These are phyloP conservation scores for Albula goreensis DNA, from an alignment of 2,113 vertebrate species.

Conservation along the genomic window DNA sequence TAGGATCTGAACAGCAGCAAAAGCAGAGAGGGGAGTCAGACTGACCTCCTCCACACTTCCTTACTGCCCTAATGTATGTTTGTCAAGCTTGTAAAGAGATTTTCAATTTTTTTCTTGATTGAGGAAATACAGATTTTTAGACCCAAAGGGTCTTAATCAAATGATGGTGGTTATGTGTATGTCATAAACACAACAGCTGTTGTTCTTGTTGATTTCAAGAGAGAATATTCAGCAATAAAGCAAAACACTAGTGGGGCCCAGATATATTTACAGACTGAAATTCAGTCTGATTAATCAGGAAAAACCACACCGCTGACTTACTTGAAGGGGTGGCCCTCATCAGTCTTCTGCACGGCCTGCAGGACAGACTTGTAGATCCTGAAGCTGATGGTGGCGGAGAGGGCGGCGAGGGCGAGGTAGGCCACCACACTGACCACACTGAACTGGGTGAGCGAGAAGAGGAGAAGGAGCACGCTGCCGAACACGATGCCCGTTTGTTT, in stretches of 20 bases:
- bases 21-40: not conserved
- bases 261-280: too few species aligned
- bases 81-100: too few species aligned
- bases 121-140: too few species aligned
- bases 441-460: slow-evolving; percentile 98
- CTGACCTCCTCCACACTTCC: not conserved
- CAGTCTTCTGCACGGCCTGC: slow-evolving; percentile 98
- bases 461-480: slow-evolving; percentile 88
- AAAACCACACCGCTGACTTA: slow-evolving; percentile 60
- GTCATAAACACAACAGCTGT: too few species aligned
- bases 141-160: too few species aligned
- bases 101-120: too few species aligned
- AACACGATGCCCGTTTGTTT: slow-evolving; percentile 93
- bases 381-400: slow-evolving; percentile 98
- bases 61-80: too few species aligned
- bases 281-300: too few species aligned
- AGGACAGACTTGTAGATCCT: slow-evolving; percentile 98
- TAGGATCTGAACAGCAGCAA: slow-evolving; percentile 74
- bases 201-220: too few species aligned
- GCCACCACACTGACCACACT: slow-evolving; percentile 95
- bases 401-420: slow-evolving; percentile 90
- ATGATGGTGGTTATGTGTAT: too few species aligned
- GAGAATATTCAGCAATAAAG: too few species aligned
- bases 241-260: too few species aligned
- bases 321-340: slow-evolving; percentile 98